Evolutionary conservation across 2,797 vertebrate species (phyloP).

Genomic region (Danio kyathit): DNA sequence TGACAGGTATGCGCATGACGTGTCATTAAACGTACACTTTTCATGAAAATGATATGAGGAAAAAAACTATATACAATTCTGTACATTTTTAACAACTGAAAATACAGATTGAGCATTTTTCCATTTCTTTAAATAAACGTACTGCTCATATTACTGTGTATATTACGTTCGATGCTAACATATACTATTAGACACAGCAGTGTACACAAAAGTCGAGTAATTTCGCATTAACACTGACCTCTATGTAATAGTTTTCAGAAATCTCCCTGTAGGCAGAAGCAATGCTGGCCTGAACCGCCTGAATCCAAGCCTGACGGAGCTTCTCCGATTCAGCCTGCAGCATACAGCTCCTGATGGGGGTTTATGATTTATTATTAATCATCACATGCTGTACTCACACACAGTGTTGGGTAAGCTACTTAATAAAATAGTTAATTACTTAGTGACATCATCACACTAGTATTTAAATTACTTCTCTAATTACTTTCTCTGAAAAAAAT

Average conservation of each 20-base stretch:
- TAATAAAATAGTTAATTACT: too few species aligned
- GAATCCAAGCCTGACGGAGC: constrained; percentile 95
- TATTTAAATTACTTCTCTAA: too few species aligned
- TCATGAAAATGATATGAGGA: not conserved
- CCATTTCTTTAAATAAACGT: not conserved
- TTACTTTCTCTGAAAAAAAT: too few species aligned
- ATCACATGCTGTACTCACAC: not conserved
- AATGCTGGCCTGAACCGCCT: constrained; percentile 96
- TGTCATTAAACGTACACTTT: not conserved
- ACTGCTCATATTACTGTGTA: not conserved
- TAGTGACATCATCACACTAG: too few species aligned
- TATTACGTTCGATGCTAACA: not conserved
- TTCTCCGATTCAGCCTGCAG: constrained; percentile 97
- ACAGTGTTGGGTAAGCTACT: too few species aligned
- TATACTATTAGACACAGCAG: not conserved
- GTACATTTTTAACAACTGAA: not conserved
- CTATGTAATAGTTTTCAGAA: constrained; percentile 89
- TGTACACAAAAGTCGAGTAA: too few species aligned
- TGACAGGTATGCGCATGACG: too few species aligned
- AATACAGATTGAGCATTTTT: not conserved
- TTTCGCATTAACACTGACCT: constrained; percentile 73
- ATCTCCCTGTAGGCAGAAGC: constrained; percentile 96
- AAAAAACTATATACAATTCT: not conserved
- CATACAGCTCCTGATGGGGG: constrained; percentile 91
- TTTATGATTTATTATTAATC: not conserved